These are phyloP conservation scores for Drosophila paracracens DNA, from an alignment of 2,888 invertebrate genomes.

Conservation along the genomic window DNA sequence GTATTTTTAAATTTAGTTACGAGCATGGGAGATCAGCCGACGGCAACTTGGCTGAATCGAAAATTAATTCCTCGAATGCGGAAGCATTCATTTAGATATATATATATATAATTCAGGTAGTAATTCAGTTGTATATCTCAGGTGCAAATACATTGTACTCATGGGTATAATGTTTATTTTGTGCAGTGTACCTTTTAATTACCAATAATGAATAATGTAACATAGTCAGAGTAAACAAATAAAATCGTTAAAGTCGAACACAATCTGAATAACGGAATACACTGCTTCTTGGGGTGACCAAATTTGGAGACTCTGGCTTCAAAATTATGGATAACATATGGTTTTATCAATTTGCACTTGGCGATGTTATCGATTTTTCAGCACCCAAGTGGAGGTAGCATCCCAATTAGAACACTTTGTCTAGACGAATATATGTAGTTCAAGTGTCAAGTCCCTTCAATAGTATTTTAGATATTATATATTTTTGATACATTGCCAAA, in stretches of 20 bases:
- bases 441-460: neutral
- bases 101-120: neutral
- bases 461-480: neutral
- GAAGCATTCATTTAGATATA: slow-evolving; percentile 39
- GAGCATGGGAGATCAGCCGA: slow-evolving; percentile 15
- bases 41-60: slow-evolving; percentile 19
- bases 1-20: slow-evolving; percentile 43
- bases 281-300: neutral
- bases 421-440: neutral
- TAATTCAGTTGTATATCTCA: neutral
- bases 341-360: neutral
- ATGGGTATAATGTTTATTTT: neutral
- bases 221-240: neutral
- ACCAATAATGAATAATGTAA: neutral
- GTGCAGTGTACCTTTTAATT: neutral
- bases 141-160: neutral
- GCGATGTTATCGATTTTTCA: neutral
- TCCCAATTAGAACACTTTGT: neutral
- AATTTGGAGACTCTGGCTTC: neutral
- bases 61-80: slow-evolving; percentile 51
- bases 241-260: neutral
- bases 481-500: neutral
- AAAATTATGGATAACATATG: neutral
- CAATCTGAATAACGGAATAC: neutral
- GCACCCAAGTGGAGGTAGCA: neutral